Conservation (phyloP, 2,888 invertebrate species). For the Torymus auratus region DNA sequence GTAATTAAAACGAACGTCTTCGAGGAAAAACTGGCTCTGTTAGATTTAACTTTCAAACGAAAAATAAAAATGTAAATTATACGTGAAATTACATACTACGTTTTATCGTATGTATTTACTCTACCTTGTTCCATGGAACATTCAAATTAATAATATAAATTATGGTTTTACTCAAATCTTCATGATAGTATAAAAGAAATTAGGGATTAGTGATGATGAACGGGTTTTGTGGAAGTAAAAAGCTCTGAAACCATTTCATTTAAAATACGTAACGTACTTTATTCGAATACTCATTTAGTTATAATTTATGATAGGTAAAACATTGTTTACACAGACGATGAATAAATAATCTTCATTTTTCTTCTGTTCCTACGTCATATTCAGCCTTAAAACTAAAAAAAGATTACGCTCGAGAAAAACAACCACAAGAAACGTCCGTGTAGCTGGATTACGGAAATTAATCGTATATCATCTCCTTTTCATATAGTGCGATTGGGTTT, state of each 20-base stretch:
- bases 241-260: slow-evolving; percentile 13
- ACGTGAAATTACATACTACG: too few relatives aligned
- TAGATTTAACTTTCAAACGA: too few relatives aligned
- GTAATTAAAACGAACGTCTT: slow-evolving; percentile 10
- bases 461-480: too few relatives aligned
- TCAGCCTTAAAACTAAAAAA: background rate
- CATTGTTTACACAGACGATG: slow-evolving; percentile 69
- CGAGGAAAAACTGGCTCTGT: background rate
- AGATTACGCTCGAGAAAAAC: background rate
- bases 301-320: slow-evolving; percentile 68
- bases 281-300: slow-evolving; percentile 63
- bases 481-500: background rate
- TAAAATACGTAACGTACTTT: slow-evolving; percentile 71
- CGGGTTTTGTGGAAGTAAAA: too few relatives aligned
- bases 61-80: too few relatives aligned
- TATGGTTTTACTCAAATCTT: too few relatives aligned
- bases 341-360: slow-evolving; percentile 64
- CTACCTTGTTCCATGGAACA: too few relatives aligned
- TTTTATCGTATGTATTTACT: too few relatives aligned
- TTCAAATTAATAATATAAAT: too few relatives aligned
- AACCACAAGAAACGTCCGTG: background rate
- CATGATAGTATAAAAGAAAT: too few relatives aligned
- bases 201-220: too few relatives aligned
- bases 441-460: background rate
- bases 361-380: background rate